phyloP scores from a whole-genome alignment of 1,140 invertebrate genomes.

The Heliconius melpomene region DNA sequence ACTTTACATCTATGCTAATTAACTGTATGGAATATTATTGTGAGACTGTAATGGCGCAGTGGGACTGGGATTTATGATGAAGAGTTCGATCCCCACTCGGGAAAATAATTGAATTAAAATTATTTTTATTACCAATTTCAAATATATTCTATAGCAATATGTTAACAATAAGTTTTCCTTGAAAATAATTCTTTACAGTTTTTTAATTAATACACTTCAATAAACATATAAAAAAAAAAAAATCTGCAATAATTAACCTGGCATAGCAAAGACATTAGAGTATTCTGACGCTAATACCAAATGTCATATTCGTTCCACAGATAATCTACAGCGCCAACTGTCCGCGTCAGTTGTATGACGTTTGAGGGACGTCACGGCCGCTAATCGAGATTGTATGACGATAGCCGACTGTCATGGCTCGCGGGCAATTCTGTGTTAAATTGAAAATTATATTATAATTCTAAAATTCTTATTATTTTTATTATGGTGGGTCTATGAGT shows the following conservation, averaged over 20 bases:
- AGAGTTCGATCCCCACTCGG: too few relatives aligned
- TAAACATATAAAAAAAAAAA: background rate
- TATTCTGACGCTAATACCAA: background rate
- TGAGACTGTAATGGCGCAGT: too few relatives aligned
- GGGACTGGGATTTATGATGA: too few relatives aligned
- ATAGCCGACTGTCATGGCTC: slow-evolving; percentile 55
- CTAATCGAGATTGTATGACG: slow-evolving; percentile 62
- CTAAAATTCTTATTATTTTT: background rate
- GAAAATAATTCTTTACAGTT: too few relatives aligned
- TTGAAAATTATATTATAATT: slow-evolving; percentile 5
- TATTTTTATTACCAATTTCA: too few relatives aligned
- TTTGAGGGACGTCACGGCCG: slow-evolving; percentile 50
- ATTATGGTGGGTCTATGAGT: background rate
- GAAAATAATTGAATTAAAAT: too few relatives aligned
- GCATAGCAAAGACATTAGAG: background rate
- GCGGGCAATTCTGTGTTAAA: slow-evolving; percentile 26
- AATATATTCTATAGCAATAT: too few relatives aligned
- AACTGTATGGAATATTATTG: too few relatives aligned
- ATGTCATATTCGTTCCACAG: slow-evolving; percentile 47
- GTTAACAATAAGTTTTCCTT: too few relatives aligned
- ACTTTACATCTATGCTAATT: too few relatives aligned
- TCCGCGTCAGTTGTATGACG: slow-evolving; percentile 66
- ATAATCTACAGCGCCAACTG: slow-evolving; percentile 64
- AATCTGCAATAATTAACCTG: background rate
- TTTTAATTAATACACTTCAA: background rate